phyloP scores from a whole-genome alignment of 2,888 invertebrate genomes.

The Blastobasis adustella region DNA sequence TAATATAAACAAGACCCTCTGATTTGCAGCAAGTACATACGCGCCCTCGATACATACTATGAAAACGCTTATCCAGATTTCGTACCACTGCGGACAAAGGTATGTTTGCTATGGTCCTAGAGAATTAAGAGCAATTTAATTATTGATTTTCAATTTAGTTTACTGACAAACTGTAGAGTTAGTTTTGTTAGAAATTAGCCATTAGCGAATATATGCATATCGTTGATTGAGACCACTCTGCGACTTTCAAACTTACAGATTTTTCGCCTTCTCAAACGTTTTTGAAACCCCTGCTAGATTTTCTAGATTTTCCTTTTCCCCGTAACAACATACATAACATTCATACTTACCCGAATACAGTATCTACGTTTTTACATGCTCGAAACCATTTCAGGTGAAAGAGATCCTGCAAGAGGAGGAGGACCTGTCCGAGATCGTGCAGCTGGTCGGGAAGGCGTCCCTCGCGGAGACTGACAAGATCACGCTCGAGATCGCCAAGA shows the following conservation, averaged over 20 bases:
- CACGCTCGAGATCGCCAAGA: constrained; percentile 97
- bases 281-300: no score
- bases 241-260: no score
- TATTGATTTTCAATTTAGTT: no score
- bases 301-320: no score
- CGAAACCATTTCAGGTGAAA: constrained; percentile 70
- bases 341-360: no score
- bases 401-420: constrained; percentile 99
- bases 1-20: constrained; percentile 1
- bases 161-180: no score
- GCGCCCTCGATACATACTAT: constrained; percentile 98
- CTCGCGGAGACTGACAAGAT: constrained; percentile 99
- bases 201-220: no score
- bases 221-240: no score
- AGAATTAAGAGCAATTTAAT: no score
- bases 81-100: constrained; percentile 96
- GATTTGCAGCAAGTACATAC: constrained; percentile 93
- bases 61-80: constrained; percentile 99
- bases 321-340: no score
- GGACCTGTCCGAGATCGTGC: constrained; percentile 99
- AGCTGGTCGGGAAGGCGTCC: constrained; percentile 98
- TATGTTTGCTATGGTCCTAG: constrained; percentile 28
- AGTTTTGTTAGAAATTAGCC: no score
- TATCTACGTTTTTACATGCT: neutral
- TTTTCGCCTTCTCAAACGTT: no score